phyloP scores from a whole-genome alignment of 2,113 vertebrate genomes.

The Cheilinus undulatus region DNA sequence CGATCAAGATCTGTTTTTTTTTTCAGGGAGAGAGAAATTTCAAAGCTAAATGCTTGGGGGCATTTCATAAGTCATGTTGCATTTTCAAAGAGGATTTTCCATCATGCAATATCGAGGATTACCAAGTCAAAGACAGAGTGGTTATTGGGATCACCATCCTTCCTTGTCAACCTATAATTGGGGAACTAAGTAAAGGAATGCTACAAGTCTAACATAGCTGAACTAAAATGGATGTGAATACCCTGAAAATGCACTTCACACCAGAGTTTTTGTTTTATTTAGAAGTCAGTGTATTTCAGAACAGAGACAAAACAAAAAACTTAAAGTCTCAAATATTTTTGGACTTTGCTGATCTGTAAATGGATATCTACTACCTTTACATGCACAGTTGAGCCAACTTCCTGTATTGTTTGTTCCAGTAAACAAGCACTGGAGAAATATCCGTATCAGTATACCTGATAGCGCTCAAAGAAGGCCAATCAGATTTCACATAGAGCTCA shows the following conservation, averaged over 20 bases:
- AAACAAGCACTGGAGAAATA: too few species aligned
- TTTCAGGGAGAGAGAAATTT: not conserved
- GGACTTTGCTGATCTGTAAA: slow-evolving; percentile 2
- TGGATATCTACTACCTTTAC: slow-evolving; percentile 34
- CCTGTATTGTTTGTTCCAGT: too few species aligned
- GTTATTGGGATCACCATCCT: not conserved
- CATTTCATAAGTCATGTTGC: slow-evolving; percentile 1
- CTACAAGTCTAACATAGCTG: not conserved
- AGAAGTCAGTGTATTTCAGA: not conserved
- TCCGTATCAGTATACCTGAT: too few species aligned
- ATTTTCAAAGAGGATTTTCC: not conserved
- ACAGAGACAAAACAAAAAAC: slow-evolving; percentile 14
- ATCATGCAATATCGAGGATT: not conserved
- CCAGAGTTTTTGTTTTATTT: slow-evolving; percentile 10
- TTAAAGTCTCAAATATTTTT: not conserved
- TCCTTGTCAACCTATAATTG: not conserved
- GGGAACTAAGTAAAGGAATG: not conserved
- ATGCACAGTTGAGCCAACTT: slow-evolving; percentile 39
- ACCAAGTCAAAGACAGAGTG: not conserved
- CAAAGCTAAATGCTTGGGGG: not conserved
- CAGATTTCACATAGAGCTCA: too few species aligned
- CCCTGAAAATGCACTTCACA: not conserved
- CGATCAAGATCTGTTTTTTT: not conserved
- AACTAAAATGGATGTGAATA: not conserved
- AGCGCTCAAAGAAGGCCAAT: too few species aligned